These are phyloP conservation scores for Microhierax caerulescens DNA, from an alignment of 2,797 vertebrate genomes.

Conservation along the genomic window DNA sequence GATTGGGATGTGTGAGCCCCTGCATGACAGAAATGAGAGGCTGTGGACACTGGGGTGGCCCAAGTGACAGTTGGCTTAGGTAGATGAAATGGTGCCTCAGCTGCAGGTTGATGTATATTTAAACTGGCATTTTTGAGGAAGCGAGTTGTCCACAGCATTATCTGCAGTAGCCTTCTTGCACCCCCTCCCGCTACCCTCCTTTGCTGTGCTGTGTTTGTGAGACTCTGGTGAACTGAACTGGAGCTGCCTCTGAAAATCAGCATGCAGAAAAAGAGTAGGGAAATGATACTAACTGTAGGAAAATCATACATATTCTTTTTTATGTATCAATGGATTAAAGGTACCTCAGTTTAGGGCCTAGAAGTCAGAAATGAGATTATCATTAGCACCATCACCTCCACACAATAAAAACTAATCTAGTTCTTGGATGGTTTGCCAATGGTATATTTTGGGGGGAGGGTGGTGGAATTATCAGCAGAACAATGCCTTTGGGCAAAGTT, in stretches of 20 bases:
- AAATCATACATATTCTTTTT: neutral
- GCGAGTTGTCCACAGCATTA: neutral
- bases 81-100: neutral
- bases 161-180: neutral
- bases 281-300: neutral
- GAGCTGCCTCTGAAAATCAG: neutral
- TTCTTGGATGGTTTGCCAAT: neutral
- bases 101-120: neutral
- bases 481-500: neutral
- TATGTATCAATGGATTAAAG: neutral
- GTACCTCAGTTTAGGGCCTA: neutral
- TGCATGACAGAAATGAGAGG: neutral
- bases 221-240: neutral
- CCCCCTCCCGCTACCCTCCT: neutral
- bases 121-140: neutral
- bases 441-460: accelerated
- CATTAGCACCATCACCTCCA: neutral
- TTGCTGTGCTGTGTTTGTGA: neutral
- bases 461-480: neutral
- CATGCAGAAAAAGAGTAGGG: neutral
- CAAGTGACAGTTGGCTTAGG: neutral
- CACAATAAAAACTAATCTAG: neutral
- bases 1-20: neutral
- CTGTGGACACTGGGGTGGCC: too few relatives aligned
- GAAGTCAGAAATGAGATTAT: neutral